A percentile compares a stretch with the other conserved stretches of the same genome.
phyloP scores from a whole-genome alignment of 1,140 invertebrate species.

The Drosophila eugracilis region DNA sequence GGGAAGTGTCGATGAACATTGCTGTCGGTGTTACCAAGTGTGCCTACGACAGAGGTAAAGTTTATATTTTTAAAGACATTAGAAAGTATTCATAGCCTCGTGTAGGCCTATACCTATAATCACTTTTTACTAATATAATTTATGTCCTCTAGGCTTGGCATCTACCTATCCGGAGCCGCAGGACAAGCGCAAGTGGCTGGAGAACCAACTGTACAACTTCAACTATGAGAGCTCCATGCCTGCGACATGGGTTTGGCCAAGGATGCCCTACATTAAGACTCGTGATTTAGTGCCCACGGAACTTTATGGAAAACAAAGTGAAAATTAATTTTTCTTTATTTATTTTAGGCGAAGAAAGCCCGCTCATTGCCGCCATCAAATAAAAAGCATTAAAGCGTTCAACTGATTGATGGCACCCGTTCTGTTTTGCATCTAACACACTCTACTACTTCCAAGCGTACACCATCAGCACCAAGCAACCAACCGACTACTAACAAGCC shows the following conservation, averaged over 20 bases:
- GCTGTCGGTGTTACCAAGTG: slow-evolving; percentile 94
- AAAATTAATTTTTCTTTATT: slow-evolving; percentile 58
- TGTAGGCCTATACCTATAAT: too few relatives aligned
- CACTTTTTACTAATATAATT: neutral
- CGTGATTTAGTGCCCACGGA: slow-evolving; percentile 83
- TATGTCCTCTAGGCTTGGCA: slow-evolving; percentile 88
- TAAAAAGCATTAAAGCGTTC: slow-evolving; percentile 59
- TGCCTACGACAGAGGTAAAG: slow-evolving; percentile 93
- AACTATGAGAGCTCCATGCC: slow-evolving; percentile 92
- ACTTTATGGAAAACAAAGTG: slow-evolving; percentile 82
- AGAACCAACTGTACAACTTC: slow-evolving; percentile 91
- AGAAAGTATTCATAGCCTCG: too few relatives aligned
- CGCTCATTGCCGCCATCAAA: slow-evolving; percentile 83
- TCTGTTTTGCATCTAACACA: slow-evolving; percentile 77
- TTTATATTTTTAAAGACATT: too few relatives aligned
- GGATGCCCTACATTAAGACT: slow-evolving; percentile 84
- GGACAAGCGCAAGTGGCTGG: slow-evolving; percentile 90
- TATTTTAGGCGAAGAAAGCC: slow-evolving; percentile 76
- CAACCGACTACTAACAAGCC: slow-evolving; percentile 64
- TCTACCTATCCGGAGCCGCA: slow-evolving; percentile 94
- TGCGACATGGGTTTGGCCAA: slow-evolving; percentile 89
- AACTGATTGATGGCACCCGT: slow-evolving; percentile 71
- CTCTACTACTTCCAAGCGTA: slow-evolving; percentile 54
- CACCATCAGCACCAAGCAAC: slow-evolving; percentile 65
- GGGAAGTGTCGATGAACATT: slow-evolving; percentile 95